A percentile compares a stretch with the other conserved stretches of the same genome.
Evolutionary conservation across 2,888 invertebrate genomes (phyloP).

Genomic region (Clostera curtula): DNA sequence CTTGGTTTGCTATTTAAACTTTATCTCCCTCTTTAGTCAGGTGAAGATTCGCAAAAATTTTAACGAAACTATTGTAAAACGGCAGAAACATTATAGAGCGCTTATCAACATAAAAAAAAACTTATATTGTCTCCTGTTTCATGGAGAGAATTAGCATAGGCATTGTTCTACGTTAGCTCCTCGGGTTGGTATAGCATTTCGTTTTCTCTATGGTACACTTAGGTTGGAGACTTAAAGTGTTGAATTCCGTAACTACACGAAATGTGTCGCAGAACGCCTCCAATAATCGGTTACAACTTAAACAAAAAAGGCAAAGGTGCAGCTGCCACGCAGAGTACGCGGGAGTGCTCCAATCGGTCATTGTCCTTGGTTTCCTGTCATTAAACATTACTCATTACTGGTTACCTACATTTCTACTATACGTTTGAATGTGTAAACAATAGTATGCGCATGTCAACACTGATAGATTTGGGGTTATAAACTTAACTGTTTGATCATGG

Average conservation of each 20-base stretch:
- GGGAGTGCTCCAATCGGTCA: slow-evolving; percentile 43
- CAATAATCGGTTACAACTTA: slow-evolving; percentile 12
- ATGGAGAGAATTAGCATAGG: no score
- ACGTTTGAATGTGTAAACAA: slow-evolving; percentile 16
- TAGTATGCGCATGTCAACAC: slow-evolving; percentile 10
- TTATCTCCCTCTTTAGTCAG: no score
- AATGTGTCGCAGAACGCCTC: neutral
- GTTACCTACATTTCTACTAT: slow-evolving; percentile 29
- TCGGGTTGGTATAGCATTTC: no score
- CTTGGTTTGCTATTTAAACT: no score
- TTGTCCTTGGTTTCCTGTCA: slow-evolving; percentile 45
- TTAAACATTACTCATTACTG: slow-evolving; percentile 37
- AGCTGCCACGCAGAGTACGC: slow-evolving; percentile 18
- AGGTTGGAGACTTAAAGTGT: neutral
- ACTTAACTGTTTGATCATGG: neutral
- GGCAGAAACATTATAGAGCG: no score
- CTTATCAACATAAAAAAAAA: no score
- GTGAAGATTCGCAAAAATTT: no score
- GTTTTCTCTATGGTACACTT: no score
- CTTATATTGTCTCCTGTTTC: no score
- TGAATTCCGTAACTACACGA: neutral
- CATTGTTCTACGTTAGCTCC: no score
- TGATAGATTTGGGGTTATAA: neutral
- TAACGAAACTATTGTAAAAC: no score
- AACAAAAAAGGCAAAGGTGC: slow-evolving; percentile 24